A percentile compares a stretch with the other conserved stretches of the same genome.
Evolutionary conservation across 1,140 invertebrate species (phyloP).

Genomic region (Drusus annulatus): DNA sequence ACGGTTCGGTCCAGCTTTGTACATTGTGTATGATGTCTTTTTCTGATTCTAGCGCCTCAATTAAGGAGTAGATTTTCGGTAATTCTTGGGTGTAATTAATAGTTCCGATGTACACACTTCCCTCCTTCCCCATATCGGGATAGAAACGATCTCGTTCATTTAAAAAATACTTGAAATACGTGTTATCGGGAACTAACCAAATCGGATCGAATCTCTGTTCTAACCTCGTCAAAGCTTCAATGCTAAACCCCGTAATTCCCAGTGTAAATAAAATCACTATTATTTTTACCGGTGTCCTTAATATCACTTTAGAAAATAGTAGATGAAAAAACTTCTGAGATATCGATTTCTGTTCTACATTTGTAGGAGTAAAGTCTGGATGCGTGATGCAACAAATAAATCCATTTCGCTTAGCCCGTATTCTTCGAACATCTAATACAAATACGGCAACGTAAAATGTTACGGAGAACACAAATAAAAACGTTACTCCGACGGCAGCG

Average conservation of each 20-base stretch:
- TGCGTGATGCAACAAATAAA: slow-evolving; percentile 79
- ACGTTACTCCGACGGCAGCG: slow-evolving; percentile 79
- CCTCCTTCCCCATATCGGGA: slow-evolving; percentile 77
- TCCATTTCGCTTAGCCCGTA: slow-evolving; percentile 77
- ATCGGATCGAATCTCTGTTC: slow-evolving; percentile 84
- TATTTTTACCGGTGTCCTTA: slow-evolving; percentile 76
- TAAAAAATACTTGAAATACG: slow-evolving; percentile 80
- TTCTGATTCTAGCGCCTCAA: slow-evolving; percentile 71
- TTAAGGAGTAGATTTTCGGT: slow-evolving; percentile 73
- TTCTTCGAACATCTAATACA: slow-evolving; percentile 78
- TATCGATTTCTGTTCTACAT: slow-evolving; percentile 64
- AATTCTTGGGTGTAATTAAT: slow-evolving; percentile 79
- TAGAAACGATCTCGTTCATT: slow-evolving; percentile 72
- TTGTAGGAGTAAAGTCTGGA: slow-evolving; percentile 64
- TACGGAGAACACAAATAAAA: slow-evolving; percentile 82
- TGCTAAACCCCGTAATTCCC: slow-evolving; percentile 73
- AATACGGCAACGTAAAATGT: slow-evolving; percentile 86
- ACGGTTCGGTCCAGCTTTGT: slow-evolving; percentile 76
- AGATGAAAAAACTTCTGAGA: slow-evolving; percentile 71
- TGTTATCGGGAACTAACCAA: slow-evolving; percentile 83
- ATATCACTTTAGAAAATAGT: slow-evolving; percentile 75
- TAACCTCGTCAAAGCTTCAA: slow-evolving; percentile 74
- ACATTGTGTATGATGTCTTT: slow-evolving; percentile 72
- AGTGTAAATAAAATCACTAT: slow-evolving; percentile 75
- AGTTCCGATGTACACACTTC: slow-evolving; percentile 77